Evolutionary conservation across 2,113 vertebrate species (phyloP).

Genomic region (Salminus brasiliensis): DNA sequence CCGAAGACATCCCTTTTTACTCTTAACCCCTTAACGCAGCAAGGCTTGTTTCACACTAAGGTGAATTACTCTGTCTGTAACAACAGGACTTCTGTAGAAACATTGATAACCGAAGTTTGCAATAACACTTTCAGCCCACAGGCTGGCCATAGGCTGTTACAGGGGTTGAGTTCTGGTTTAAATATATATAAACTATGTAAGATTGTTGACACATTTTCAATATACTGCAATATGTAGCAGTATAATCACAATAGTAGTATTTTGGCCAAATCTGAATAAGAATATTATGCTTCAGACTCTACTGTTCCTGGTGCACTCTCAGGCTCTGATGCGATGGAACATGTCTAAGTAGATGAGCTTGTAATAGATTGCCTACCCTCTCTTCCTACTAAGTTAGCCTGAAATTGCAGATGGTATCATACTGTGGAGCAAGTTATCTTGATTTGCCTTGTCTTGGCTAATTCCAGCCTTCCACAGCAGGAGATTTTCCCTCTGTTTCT

Average conservation of each 20-base stretch:
- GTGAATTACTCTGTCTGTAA: too few species aligned
- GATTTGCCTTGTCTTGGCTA: constrained; percentile 38
- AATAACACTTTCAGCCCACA: too few species aligned
- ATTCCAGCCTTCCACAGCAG: constrained; percentile 42
- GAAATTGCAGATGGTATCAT: constrained; percentile 61
- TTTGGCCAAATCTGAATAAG: not conserved
- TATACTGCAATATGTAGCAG: not conserved
- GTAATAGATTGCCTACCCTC: constrained; percentile 27
- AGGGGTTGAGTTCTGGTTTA: too few species aligned
- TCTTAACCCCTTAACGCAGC: too few species aligned
- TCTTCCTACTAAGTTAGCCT: constrained; percentile 45
- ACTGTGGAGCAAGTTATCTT: constrained; percentile 45
- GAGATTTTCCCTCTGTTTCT: constrained; percentile 1
- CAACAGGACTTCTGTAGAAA: too few species aligned
- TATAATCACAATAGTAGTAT: not conserved
- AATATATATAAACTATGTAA: too few species aligned
- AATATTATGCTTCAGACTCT: not conserved
- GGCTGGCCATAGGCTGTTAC: too few species aligned
- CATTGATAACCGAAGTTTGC: too few species aligned
- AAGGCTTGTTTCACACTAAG: too few species aligned
- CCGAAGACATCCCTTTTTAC: too few species aligned
- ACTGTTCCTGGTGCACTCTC: not conserved
- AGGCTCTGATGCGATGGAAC: constrained; percentile 23
- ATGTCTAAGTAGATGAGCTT: constrained; percentile 42
- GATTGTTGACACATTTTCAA: not conserved